phyloP scores from a whole-genome alignment of 2,797 vertebrate genomes.

The Parotocinclus haroldoi region DNA sequence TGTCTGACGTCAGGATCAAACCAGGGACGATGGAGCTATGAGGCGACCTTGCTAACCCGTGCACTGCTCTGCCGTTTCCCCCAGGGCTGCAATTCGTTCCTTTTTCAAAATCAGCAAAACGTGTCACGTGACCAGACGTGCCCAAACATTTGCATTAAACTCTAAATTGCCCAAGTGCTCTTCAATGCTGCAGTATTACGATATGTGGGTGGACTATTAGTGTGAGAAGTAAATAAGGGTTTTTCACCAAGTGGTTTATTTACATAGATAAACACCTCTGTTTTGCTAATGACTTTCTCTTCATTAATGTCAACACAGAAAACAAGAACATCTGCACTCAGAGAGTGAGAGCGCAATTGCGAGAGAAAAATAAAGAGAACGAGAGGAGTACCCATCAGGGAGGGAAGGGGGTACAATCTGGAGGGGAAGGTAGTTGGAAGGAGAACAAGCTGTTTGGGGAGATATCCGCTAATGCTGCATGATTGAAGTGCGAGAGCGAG shows the following conservation, averaged over 20 bases:
- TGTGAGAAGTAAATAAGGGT: constrained; percentile 54
- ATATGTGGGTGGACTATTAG: constrained; percentile 43
- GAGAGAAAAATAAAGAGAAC: constrained; percentile 50
- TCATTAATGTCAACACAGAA: constrained; percentile 72
- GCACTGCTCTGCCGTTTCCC: too few species aligned
- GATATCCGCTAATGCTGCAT: constrained; percentile 71
- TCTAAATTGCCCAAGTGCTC: constrained; percentile 37
- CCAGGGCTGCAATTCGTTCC: too few species aligned
- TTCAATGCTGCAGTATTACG: constrained; percentile 40
- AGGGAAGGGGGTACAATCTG: constrained; percentile 28
- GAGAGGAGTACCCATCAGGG: constrained; percentile 47
- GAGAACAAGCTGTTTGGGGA: constrained; percentile 74
- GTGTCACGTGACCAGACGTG: too few species aligned
- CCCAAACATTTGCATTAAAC: too few species aligned
- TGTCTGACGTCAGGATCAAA: too few species aligned
- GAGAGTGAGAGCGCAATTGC: constrained; percentile 52
- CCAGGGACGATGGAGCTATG: too few species aligned
- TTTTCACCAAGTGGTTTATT: constrained; percentile 63
- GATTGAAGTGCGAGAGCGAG: constrained; percentile 63
- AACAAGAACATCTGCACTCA: constrained; percentile 77
- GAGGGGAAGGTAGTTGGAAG: constrained; percentile 49
- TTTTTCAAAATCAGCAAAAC: too few species aligned
- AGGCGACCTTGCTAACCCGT: too few species aligned
- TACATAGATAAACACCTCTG: constrained; percentile 66
- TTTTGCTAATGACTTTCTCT: constrained; percentile 73